Evolutionary conservation across 2,797 vertebrate species (phyloP).

Genomic region (Eidolon dupreanum): DNA sequence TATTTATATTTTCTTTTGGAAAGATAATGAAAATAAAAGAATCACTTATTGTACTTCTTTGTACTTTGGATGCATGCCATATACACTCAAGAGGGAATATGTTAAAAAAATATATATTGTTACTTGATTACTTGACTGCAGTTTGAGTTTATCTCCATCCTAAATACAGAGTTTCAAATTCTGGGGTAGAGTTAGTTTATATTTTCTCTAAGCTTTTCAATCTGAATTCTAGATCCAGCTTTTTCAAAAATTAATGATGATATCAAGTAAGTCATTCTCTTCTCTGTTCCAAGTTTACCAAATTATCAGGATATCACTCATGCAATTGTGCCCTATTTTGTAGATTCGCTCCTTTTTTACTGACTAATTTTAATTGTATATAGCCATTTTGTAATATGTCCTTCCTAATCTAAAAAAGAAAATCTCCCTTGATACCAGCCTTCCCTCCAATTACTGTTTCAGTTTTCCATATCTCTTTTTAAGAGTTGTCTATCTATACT

Average conservation of each 20-base stretch:
- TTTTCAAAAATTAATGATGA: not conserved
- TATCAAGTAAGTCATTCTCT: not conserved
- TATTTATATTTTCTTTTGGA: constrained; percentile 34
- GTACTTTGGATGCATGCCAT: not conserved
- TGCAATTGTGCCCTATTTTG: not conserved
- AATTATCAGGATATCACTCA: not conserved
- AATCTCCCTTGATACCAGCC: not conserved
- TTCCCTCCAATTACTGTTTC: not conserved
- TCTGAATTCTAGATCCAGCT: not conserved
- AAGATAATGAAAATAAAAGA: constrained; percentile 28
- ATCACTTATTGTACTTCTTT: not conserved
- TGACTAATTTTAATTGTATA: not conserved
- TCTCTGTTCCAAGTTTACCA: not conserved
- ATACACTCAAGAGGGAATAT: not conserved
- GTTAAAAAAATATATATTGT: not conserved
- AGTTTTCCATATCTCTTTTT: not conserved
- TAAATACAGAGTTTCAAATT: not conserved
- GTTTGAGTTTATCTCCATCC: not conserved
- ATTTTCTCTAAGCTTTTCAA: not conserved
- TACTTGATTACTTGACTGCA: not conserved
- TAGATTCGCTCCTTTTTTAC: not conserved
- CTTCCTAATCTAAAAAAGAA: not conserved
- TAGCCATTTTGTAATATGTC: not conserved
- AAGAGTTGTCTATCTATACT: not conserved
- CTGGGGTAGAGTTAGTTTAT: not conserved